Conservation (phyloP, 1,140 invertebrate species). For the Diachasmimorpha longicaudata region DNA sequence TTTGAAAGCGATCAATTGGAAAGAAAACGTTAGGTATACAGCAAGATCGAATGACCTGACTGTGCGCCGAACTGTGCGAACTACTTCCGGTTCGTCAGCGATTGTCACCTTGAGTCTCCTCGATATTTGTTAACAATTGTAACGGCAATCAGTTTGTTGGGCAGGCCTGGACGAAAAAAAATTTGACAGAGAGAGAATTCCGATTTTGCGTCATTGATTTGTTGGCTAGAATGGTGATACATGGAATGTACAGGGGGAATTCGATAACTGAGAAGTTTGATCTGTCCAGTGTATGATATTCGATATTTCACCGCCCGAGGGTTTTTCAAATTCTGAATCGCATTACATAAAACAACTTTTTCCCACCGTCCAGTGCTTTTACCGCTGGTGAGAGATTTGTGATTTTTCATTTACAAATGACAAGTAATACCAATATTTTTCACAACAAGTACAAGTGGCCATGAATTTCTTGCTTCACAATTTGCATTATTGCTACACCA, state of each 20-base stretch:
- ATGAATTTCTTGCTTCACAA: conserved; percentile 30
- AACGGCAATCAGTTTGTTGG: background rate
- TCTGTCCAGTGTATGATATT: conserved; percentile 36
- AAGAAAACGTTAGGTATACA: conserved; percentile 2
- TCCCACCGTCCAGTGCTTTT: conserved; percentile 21
- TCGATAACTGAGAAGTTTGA: conserved; percentile 33
- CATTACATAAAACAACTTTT: conserved; percentile 26
- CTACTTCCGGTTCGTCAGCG: conserved; percentile 38
- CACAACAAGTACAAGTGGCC: conserved; percentile 10
- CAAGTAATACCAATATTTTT: too few species aligned
- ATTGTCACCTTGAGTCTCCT: conserved; percentile 16
- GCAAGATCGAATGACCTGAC: conserved; percentile 42
- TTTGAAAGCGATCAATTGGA: background rate
- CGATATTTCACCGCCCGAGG: conserved; percentile 35
- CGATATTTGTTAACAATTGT: background rate
- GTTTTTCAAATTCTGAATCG: conserved; percentile 40
- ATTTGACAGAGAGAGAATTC: background rate
- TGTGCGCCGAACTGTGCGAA: conserved; percentile 40
- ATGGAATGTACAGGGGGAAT: background rate
- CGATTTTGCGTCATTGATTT: too few species aligned
- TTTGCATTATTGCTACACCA: background rate
- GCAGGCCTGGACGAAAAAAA: background rate
- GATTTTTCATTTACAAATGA: too few species aligned
- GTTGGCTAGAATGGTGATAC: background rate
- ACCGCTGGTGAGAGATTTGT: too few species aligned